A percentile compares a stretch with the other conserved stretches of the same genome.
phyloP scores from a whole-genome alignment of 2,113 vertebrate species.

The Lagopus leucura region DNA sequence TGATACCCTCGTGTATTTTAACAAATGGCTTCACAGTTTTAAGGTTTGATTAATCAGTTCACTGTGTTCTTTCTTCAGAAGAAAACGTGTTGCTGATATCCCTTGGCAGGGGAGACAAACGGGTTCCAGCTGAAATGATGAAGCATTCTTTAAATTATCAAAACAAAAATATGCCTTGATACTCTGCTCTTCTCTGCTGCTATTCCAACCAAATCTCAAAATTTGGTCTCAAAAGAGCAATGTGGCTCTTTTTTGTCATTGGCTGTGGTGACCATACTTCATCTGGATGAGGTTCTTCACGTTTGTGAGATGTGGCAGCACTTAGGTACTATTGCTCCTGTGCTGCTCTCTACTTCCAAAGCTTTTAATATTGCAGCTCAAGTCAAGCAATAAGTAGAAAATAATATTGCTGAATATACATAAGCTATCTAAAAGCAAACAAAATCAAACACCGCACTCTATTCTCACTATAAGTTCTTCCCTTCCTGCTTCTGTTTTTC shows the following conservation, averaged over 20 bases:
- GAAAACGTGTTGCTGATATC: conserved; percentile 2
- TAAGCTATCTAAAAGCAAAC: background rate
- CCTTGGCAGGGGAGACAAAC: conserved; percentile 9
- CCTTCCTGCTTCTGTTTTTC: background rate
- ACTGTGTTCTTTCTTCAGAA: conserved; percentile 14
- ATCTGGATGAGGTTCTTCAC: background rate
- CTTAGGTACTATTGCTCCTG: background rate
- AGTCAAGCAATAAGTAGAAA: background rate
- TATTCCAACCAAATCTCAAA: background rate
- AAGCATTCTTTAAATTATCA: conserved; percentile 8
- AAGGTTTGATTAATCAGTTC: conserved; percentile 43
- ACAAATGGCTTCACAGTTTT: conserved; percentile 22
- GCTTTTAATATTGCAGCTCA: background rate
- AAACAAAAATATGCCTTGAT: conserved; percentile 22
- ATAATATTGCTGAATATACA: background rate
- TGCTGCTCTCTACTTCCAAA: background rate
- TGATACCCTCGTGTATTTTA: conserved; percentile 34
- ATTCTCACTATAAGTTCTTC: background rate
- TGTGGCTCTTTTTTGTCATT: background rate
- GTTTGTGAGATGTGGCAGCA: background rate
- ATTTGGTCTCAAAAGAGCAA: background rate
- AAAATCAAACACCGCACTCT: background rate
- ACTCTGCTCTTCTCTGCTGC: background rate
- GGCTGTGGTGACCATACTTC: background rate
- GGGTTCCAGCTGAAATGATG: conserved; percentile 37